Base-by-base conservation (phyloP, 2,888 invertebrate genomes). In the Choreutis nemorana region DNA sequence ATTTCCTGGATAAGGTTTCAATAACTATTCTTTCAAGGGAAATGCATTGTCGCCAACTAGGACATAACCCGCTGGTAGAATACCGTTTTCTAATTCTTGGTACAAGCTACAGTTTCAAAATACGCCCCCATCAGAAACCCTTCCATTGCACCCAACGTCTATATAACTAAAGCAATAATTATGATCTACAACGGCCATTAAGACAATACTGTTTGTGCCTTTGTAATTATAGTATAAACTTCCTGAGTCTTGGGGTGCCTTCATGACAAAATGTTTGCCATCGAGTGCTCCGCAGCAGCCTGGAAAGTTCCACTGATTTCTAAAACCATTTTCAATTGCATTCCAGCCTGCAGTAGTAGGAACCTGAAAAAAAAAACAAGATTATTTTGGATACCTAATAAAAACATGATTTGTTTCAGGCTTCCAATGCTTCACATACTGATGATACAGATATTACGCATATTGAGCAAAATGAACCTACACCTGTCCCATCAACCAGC, bases 41-140 rank as follows among this genome's bases (percentile, higher is more conserved):
- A 34, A 32, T 14, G 31, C 32, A 33, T 32, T 29, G 23, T 29
- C 26, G 20, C 32, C 21, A 31, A 37, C 32, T 25, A 37, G 15
- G 15, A 39, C 29, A 25, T 31, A 18, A 12, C 23, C 29, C 24
- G 37, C 34, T 25, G 36, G 39, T 32, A 41, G 22, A 18, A 40
- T 9, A 28, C 23, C n/a, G n/a, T n/a, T 40, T 37, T 40, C 37
- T 14, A 39, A 32, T 20, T 12, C 28, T 26, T 29, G 29, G 27
- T 34, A n/a, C 31, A 45, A 31, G 14, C 20, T 26, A 37, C 35
- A 41, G 16, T 37, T 30, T 10, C 31, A 33, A 32, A 47, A 46
- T 18, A 48, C 41, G 13, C 42, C 42, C 18, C 44, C 41, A 39
- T 46, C 41, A 11, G 44, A 40, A 28, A 31, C 30, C 27, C 40